These are phyloP conservation scores for Gallirallus australis DNA, from an alignment of 2,797 vertebrate genomes.

Conservation along the genomic window DNA sequence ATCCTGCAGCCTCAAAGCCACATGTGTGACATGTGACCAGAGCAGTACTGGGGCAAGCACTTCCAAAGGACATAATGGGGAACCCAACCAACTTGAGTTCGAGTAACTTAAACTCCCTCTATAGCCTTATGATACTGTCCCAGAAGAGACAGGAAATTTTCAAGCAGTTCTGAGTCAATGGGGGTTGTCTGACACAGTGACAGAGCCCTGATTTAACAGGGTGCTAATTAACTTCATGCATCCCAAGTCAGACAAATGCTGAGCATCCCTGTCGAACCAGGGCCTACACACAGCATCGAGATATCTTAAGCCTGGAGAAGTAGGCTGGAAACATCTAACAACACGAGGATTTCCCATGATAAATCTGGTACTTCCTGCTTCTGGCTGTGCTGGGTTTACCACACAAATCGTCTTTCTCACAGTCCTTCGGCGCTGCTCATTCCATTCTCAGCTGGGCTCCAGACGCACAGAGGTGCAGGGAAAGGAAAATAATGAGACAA, in stretches of 20 bases:
- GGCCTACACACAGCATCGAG: not conserved
- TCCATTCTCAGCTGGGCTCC: conserved; percentile 71
- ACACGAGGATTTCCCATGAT: conserved; percentile 72
- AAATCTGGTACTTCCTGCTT: conserved; percentile 73
- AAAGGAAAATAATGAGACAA: conserved; percentile 61
- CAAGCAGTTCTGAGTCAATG: not conserved
- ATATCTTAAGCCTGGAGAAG: conserved; percentile 58
- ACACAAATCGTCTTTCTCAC: conserved; percentile 68
- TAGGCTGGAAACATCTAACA: conserved; percentile 66
- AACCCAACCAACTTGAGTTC: not conserved
- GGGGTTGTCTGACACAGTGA: conserved; percentile 12
- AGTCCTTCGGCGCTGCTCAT: conserved; percentile 58
- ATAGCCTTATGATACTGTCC: not conserved
- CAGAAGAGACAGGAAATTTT: conserved; percentile 7
- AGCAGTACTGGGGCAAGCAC: not conserved
- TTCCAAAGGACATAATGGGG: not conserved
- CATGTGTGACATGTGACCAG: not conserved
- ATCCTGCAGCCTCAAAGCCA: not conserved
- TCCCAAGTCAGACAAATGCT: not conserved
- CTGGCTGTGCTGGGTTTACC: conserved; percentile 71
- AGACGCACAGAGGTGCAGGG: conserved; percentile 65
- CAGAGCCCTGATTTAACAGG: conserved; percentile 32
- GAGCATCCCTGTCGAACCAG: conserved; percentile 21
- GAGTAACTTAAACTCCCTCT: not conserved
- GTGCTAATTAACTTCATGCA: conserved; percentile 54